Evolutionary conservation across 2,888 invertebrate species (phyloP).

Genomic region (Agriotes lineatus): DNA sequence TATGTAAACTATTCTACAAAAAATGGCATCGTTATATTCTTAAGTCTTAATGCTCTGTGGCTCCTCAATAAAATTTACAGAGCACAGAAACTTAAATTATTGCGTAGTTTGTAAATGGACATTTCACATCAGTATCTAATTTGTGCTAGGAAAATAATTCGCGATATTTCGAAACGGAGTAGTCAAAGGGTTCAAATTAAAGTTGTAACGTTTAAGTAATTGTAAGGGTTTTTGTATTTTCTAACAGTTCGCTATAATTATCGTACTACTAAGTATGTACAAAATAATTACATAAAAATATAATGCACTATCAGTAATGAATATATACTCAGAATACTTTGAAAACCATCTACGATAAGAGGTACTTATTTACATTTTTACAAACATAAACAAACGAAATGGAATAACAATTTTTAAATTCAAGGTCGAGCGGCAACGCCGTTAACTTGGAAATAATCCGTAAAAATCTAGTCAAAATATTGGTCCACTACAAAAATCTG

Average conservation of each 20-base stretch:
- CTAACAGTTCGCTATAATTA: conserved; percentile 14
- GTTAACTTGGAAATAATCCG: conserved; percentile 42
- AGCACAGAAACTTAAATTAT: conserved; percentile 38
- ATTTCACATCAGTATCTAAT: conserved; percentile 36
- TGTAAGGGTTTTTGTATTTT: neutral
- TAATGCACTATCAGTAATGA: conserved; percentile 36
- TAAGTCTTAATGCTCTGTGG: conserved; percentile 31
- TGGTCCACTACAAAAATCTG: conserved; percentile 62
- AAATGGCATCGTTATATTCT: conserved; percentile 38
- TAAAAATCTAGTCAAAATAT: conserved; percentile 56
- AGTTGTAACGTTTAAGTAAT: conserved; percentile 7
- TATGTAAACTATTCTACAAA: conserved; percentile 40
- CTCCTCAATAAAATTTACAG: conserved; percentile 7
- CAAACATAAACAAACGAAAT: conserved; percentile 19
- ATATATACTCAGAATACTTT: conserved; percentile 31
- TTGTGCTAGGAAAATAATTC: conserved; percentile 29
- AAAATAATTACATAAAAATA: conserved; percentile 45
- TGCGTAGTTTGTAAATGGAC: conserved; percentile 38
- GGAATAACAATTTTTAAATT: conserved; percentile 30
- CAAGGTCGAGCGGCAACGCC: conserved; percentile 31
- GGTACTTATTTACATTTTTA: conserved; percentile 38
- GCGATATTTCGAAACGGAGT: neutral
- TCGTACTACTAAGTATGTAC: conserved; percentile 35
- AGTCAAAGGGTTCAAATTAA: neutral
- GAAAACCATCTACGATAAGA: conserved; percentile 33